Evolutionary conservation across 2,888 invertebrate species (phyloP).

Genomic region (Anarsia innoxiella): DNA sequence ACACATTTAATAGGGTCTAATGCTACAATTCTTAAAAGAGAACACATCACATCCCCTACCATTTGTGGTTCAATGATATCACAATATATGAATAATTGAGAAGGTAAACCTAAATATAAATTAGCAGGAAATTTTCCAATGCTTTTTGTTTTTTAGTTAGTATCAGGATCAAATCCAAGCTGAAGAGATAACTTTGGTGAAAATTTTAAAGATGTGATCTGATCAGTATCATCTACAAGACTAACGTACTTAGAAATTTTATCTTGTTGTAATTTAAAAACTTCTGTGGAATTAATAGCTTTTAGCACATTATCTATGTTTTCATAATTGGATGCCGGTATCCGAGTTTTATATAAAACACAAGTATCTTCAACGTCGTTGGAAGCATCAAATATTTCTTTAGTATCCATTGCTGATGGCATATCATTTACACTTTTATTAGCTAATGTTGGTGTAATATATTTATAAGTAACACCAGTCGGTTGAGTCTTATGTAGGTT

Average conservation of each 20-base stretch:
- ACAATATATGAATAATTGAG: conserved; percentile 20
- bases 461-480: conserved; percentile 17
- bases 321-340: conserved; percentile 22
- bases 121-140: conserved; percentile 20
- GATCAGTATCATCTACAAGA: not conserved
- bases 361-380: too few relatives aligned
- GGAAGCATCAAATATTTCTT: too few relatives aligned
- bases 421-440: too few relatives aligned
- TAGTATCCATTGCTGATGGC: too few relatives aligned
- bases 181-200: conserved; percentile 18
- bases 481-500: conserved; percentile 13
- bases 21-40: conserved; percentile 22
- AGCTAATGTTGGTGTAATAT: too few relatives aligned
- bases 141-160: conserved; percentile 12
- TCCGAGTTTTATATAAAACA: too few relatives aligned
- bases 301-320: conserved; percentile 15
- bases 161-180: conserved; percentile 21
- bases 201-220: conserved; percentile 2
- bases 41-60: conserved; percentile 23
- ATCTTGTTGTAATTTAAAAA: conserved; percentile 18
- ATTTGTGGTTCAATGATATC: conserved; percentile 20
- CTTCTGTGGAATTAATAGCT: conserved; percentile 18
- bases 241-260: conserved; percentile 15
- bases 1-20: conserved; percentile 20
- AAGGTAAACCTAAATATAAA: conserved; percentile 18